Conservation (phyloP, 2,797 vertebrate genomes). For the Acrocephalus scirpaceus region DNA sequence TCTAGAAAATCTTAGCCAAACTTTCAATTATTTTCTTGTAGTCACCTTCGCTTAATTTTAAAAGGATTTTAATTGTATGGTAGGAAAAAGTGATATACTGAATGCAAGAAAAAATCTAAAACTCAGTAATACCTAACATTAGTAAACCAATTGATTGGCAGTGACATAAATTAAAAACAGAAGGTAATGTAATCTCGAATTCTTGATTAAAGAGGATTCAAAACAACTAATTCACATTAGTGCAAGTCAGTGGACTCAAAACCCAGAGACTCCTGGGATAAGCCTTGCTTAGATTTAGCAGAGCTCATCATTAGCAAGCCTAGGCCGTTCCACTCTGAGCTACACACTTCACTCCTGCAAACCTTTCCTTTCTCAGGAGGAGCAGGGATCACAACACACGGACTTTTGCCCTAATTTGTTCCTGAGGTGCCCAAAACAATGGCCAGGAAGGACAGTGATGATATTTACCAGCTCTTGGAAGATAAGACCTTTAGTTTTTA, state of each 20-base stretch:
- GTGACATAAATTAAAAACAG: neutral
- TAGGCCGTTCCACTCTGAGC: neutral
- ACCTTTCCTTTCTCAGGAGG: neutral
- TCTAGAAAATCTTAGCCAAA: conserved; percentile 31
- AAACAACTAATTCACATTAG: neutral
- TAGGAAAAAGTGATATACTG: neutral
- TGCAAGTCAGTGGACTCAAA: neutral
- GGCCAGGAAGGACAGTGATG: too few species aligned
- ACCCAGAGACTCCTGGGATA: neutral
- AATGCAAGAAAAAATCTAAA: neutral
- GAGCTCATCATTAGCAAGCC: neutral
- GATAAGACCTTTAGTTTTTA: neutral
- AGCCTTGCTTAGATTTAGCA: neutral
- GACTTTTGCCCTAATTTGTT: neutral
- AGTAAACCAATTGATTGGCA: neutral
- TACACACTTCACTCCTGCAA: neutral
- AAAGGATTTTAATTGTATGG: neutral
- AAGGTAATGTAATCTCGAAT: neutral
- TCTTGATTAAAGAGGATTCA: neutral
- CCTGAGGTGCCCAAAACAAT: neutral
- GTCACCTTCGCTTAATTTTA: conserved; percentile 5
- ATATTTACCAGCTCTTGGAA: neutral
- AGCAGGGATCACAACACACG: neutral
- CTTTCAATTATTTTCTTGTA: conserved; percentile 23
- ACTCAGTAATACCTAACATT: neutral